These are phyloP conservation scores for Cyphomyrus plagiostoma DNA, from an alignment of 2,113 vertebrate genomes.

Conservation along the genomic window DNA sequence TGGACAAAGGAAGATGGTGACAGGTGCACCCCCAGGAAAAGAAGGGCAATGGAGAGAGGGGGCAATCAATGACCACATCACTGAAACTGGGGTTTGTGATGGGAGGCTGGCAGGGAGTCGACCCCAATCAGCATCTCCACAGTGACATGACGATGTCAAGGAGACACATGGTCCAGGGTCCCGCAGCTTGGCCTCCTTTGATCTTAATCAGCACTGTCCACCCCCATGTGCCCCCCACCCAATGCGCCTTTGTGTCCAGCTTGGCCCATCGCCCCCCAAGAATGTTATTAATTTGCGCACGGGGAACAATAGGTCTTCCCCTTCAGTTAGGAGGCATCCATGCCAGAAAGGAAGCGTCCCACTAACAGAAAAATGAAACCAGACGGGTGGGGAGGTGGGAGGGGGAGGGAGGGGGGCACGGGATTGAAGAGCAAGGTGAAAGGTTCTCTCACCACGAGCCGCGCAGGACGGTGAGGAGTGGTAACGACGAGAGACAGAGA, in stretches of 20 bases:
- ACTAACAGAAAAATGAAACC: neutral
- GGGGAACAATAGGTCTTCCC: conserved; percentile 32
- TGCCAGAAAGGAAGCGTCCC: neutral
- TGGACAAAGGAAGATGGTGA: neutral
- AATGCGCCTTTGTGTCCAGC: neutral
- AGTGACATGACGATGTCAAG: neutral
- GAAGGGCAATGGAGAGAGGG: neutral
- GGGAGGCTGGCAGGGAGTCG: neutral
- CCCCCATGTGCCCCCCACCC: neutral
- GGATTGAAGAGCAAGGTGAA: neutral
- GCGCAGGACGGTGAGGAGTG: neutral
- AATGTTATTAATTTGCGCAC: conserved; percentile 46
- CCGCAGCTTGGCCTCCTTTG: too few relatives aligned
- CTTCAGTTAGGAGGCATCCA: neutral
- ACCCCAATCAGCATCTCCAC: neutral
- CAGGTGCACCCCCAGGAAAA: neutral
- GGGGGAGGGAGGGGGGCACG: neutral
- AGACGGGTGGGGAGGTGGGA: neutral
- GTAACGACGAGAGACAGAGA: neutral
- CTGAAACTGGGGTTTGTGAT: neutral
- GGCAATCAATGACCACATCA: neutral
- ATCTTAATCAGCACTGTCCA: neutral
- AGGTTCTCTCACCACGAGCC: neutral
- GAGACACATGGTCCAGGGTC: neutral
- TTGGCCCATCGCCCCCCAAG: conserved; percentile 24